Evolutionary conservation across 2,797 vertebrate genomes (phyloP).

Genomic region (Ficedula albicollis): DNA sequence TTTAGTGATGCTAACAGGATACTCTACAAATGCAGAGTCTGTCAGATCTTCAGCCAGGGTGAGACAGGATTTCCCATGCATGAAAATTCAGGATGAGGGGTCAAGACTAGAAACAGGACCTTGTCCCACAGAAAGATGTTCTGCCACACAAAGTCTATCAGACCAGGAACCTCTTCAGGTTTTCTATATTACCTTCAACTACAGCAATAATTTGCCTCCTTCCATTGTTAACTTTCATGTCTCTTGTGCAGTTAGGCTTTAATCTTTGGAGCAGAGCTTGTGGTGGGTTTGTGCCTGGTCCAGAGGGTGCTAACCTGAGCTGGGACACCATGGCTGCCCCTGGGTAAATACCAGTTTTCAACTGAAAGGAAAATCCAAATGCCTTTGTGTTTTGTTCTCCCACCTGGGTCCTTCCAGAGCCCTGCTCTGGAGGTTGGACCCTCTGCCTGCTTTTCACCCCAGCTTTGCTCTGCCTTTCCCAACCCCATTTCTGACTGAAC

Average conservation of each 20-base stretch:
- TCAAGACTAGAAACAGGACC: background rate
- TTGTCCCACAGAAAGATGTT: background rate
- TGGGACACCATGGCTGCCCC: background rate
- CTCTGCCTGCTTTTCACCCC: background rate
- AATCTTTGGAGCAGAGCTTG: background rate
- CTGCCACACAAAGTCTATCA: background rate
- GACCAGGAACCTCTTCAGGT: background rate
- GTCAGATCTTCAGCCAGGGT: conserved; percentile 9
- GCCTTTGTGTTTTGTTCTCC: background rate
- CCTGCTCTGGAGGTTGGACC: background rate
- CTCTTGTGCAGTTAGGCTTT: background rate
- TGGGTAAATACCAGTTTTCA: background rate
- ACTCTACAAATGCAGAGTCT: background rate
- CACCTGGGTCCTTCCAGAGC: background rate
- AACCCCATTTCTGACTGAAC: background rate
- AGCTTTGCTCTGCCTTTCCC: background rate
- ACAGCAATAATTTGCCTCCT: background rate
- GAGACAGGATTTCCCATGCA: background rate
- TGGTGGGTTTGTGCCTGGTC: background rate
- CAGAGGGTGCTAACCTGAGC: background rate
- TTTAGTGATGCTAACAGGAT: background rate
- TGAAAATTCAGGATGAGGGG: background rate
- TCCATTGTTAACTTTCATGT: background rate
- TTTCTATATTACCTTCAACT: background rate
- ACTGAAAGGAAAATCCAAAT: background rate